A percentile compares a stretch with the other conserved stretches of the same genome.
These are phyloP conservation scores for Megaceryle alcyon DNA, from an alignment of 2,797 vertebrate species.

Conservation along the genomic window DNA sequence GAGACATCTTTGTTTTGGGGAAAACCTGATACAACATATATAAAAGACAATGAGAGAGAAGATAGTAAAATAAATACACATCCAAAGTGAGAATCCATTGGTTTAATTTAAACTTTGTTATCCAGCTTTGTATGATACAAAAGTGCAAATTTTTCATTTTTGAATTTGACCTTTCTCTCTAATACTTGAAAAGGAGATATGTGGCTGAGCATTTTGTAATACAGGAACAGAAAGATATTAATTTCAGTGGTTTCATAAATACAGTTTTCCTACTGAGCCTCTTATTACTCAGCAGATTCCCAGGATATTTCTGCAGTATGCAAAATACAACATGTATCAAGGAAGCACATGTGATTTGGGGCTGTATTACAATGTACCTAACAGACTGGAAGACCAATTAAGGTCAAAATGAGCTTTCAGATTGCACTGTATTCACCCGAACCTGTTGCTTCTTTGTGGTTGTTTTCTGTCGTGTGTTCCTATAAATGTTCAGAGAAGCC, in stretches of 20 bases:
- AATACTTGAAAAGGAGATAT: not conserved
- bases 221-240: not conserved
- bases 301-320: not conserved
- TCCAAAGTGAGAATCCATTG: not conserved
- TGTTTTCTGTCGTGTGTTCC: not conserved
- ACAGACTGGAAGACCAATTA: not conserved
- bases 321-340: not conserved
- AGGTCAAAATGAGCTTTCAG: slow-evolving; percentile 18
- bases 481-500: not conserved
- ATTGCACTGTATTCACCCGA: not conserved
- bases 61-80: not conserved
- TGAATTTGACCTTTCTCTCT: not conserved
- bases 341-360: not conserved
- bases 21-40: not conserved
- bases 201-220: not conserved
- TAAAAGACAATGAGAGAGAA: not conserved
- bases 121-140: not conserved
- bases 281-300: not conserved
- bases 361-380: not conserved
- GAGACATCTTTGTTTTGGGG: not conserved
- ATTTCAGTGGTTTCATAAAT: not conserved
- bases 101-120: not conserved
- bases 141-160: not conserved
- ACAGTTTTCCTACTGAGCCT: not conserved
- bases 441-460: not conserved